phyloP scores from a whole-genome alignment of 2,113 vertebrate genomes.

The Cottus gobio region DNA sequence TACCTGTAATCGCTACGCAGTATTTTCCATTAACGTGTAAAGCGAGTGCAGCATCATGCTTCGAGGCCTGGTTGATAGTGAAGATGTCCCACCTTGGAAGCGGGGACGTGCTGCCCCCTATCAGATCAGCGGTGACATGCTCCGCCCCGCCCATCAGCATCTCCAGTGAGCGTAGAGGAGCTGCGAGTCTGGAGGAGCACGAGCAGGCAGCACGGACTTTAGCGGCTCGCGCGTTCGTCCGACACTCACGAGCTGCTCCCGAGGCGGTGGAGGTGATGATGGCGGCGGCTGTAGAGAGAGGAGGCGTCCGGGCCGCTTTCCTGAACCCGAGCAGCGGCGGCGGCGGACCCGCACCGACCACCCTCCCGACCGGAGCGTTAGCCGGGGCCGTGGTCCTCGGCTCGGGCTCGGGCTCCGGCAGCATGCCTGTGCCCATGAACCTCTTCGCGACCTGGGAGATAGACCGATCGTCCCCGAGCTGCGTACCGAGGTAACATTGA shows the following conservation, averaged over 20 bases:
- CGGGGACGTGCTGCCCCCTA: constrained; percentile 60
- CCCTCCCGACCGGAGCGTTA: constrained; percentile 71
- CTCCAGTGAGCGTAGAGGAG: constrained; percentile 50
- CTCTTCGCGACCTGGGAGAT: constrained; percentile 88
- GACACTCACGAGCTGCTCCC: constrained; percentile 78
- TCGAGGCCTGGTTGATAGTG: not conserved
- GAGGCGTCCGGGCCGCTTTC: constrained; percentile 84
- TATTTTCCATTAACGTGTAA: not conserved
- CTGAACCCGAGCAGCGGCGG: constrained; percentile 79
- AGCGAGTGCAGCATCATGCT: not conserved
- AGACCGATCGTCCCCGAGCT: constrained; percentile 86
- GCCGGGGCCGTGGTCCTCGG: constrained; percentile 68
- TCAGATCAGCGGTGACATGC: constrained; percentile 42
- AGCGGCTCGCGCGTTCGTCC: constrained; percentile 73
- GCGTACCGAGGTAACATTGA: constrained; percentile 83
- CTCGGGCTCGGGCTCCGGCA: constrained; percentile 74
- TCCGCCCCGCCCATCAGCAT: constrained; percentile 69
- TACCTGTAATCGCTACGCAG: not conserved
- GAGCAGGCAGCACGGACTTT: constrained; percentile 48
- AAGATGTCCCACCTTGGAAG: constrained; percentile 35
- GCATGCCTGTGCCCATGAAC: constrained; percentile 85
- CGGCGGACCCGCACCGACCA: constrained; percentile 69
- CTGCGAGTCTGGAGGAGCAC: constrained; percentile 64
- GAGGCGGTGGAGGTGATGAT: constrained; percentile 82
- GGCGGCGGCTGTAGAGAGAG: constrained; percentile 86